A percentile compares a stretch with the other conserved stretches of the same genome.
Evolutionary conservation across 2,113 vertebrate genomes (phyloP).

Genomic region (Etheostoma cragini): DNA sequence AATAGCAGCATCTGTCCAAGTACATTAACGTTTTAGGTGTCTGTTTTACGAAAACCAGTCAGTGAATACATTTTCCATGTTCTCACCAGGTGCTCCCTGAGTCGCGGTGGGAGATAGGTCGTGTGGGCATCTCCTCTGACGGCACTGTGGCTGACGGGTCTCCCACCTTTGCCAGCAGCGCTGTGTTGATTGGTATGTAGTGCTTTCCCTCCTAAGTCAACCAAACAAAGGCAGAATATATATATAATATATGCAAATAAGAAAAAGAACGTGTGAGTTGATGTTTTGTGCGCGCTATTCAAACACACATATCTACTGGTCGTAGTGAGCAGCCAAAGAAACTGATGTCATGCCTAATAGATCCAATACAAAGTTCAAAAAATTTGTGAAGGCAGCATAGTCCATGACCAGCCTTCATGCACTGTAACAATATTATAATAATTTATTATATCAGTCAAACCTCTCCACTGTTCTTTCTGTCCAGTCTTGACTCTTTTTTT

Average conservation of each 20-base stretch:
- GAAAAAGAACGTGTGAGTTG: not conserved
- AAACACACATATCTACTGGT: conserved; percentile 40
- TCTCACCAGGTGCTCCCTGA: conserved; percentile 87
- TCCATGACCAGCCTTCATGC: conserved; percentile 28
- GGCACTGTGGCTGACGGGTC: conserved; percentile 72
- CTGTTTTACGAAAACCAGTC: not conserved
- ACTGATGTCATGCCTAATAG: conserved; percentile 45
- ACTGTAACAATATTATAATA: conserved; percentile 35
- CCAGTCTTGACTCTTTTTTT: conserved; percentile 11
- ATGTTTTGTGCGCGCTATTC: not conserved
- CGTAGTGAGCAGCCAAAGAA: conserved; percentile 59
- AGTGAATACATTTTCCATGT: not conserved
- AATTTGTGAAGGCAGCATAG: conserved; percentile 25
- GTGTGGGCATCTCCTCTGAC: conserved; percentile 81
- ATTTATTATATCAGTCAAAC: conserved; percentile 41
- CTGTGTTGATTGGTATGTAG: conserved; percentile 95
- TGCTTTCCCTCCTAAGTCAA: conserved; percentile 91
- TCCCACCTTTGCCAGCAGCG: conserved; percentile 84
- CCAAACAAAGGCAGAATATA: conserved; percentile 44
- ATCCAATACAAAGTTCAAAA: conserved; percentile 36
- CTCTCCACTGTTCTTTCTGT: conserved; percentile 6
- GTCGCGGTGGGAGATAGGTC: conserved; percentile 83
- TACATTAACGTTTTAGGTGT: not conserved
- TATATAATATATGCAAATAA: too few species aligned
- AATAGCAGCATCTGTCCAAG: not conserved